These are phyloP conservation scores for Hassar affinis DNA, from an alignment of 2,113 vertebrate genomes.

Conservation along the genomic window DNA sequence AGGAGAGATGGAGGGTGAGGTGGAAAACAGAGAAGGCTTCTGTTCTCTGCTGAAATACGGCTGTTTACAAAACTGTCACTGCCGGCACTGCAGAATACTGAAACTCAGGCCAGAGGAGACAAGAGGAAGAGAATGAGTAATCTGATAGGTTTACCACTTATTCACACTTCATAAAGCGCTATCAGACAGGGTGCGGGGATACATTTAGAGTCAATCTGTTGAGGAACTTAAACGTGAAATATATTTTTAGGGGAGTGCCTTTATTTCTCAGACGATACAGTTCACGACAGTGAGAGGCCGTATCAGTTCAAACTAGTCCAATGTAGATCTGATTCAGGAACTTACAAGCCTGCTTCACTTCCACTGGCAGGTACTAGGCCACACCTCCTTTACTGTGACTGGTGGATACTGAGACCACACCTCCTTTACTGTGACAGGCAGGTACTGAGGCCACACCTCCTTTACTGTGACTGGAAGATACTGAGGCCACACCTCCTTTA, in stretches of 20 bases:
- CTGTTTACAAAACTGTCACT: conserved; percentile 77
- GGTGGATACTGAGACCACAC: no score
- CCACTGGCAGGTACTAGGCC: no score
- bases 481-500: background rate
- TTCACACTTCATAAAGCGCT: background rate
- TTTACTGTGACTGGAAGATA: no score
- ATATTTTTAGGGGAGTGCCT: background rate
- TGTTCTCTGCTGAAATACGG: conserved; percentile 74
- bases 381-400: background rate
- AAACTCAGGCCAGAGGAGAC: conserved; percentile 69
- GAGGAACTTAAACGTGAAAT: background rate
- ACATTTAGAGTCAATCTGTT: background rate
- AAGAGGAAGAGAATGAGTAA: conserved; percentile 41
- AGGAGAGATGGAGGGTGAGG: background rate
- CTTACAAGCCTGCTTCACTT: background rate
- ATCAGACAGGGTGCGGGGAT: background rate
- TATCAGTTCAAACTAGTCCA: background rate
- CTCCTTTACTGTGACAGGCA: no score
- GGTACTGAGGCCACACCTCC: no score
- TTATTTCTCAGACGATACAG: background rate
- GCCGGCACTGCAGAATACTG: conserved; percentile 68
- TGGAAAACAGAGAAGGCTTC: conserved; percentile 70
- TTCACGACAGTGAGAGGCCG: background rate
- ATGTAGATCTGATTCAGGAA: background rate
- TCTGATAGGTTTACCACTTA: background rate